These are phyloP conservation scores for Odontocolon sp. DNA, from an alignment of 2,888 invertebrate species.

Conservation along the genomic window DNA sequence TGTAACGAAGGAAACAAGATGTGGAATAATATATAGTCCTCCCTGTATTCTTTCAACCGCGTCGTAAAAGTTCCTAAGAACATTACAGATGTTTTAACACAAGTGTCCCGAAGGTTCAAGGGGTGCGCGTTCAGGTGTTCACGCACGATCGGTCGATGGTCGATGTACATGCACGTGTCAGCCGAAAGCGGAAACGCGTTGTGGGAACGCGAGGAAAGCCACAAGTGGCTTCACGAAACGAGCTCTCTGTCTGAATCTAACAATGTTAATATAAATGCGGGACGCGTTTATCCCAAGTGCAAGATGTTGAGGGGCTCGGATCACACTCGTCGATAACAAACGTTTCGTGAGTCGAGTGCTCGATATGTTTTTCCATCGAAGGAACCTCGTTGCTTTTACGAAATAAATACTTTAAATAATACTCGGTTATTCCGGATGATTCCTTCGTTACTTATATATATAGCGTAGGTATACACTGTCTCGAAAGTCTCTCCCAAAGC, in stretches of 20 bases:
- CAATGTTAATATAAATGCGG: slow-evolving; percentile 75
- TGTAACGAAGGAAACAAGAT: neutral
- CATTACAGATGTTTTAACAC: slow-evolving; percentile 54
- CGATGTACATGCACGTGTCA: slow-evolving; percentile 69
- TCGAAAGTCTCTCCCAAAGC: slow-evolving; percentile 21
- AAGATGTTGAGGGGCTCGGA: slow-evolving; percentile 47
- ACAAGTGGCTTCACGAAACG: slow-evolving; percentile 63
- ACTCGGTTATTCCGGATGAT: neutral
- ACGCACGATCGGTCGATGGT: slow-evolving; percentile 57
- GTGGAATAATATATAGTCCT: neutral
- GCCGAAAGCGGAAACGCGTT: slow-evolving; percentile 76
- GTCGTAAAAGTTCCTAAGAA: slow-evolving; percentile 35
- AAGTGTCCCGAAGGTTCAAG: slow-evolving; percentile 55
- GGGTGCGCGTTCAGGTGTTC: slow-evolving; percentile 58
- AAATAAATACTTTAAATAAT: slow-evolving; percentile 15
- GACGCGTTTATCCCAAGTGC: slow-evolving; percentile 60
- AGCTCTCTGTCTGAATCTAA: slow-evolving; percentile 63
- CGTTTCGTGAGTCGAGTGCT: slow-evolving; percentile 60
- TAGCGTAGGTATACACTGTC: neutral
- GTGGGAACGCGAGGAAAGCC: slow-evolving; percentile 71
- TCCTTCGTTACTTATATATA: neutral
- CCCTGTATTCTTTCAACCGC: neutral
- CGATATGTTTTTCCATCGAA: neutral
- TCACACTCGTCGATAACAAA: slow-evolving; percentile 70
- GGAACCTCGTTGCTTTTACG: neutral